Evolutionary conservation across 53 echinoderm and acorn worm genomes (phyloP).

Genomic region (Astropecten irregularis): DNA sequence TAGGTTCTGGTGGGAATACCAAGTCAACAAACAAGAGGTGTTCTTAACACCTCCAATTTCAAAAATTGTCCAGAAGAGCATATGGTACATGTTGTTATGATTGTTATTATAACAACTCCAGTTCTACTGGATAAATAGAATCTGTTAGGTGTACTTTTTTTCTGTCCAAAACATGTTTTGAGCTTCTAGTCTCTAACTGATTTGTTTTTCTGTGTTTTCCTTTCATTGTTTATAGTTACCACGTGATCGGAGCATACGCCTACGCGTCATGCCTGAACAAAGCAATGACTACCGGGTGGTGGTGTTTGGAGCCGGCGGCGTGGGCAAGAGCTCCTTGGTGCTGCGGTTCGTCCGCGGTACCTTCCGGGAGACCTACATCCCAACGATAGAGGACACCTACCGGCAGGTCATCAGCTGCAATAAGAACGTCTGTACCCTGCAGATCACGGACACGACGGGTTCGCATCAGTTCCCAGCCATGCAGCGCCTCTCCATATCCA

Average conservation of each 20-base stretch:
- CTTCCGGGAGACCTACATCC: conserved; percentile 96
- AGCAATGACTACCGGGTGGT: conserved; percentile 99
- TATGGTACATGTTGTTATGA: no score
- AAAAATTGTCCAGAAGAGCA: no score
- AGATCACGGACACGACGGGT: conserved; percentile 97
- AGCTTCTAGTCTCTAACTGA: no score
- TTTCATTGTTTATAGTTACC: conserved; percentile 78
- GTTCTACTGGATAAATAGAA: no score
- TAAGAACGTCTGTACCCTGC: conserved; percentile 98
- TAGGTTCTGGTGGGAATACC: no score
- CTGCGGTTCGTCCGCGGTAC: conserved; percentile 97
- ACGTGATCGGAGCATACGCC: conserved; percentile 97
- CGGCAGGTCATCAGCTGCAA: conserved; percentile 99
- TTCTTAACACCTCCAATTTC: no score
- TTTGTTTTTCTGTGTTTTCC: background rate
- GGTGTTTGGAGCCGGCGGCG: conserved; percentile 97
- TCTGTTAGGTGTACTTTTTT: no score
- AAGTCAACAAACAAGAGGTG: no score
- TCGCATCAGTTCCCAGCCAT: conserved; percentile 99
- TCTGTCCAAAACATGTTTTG: background rate
- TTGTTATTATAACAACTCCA: no score
- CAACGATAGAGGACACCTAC: conserved; percentile 98
- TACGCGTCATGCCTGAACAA: conserved; percentile 98
- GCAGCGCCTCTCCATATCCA: conserved; percentile 98
- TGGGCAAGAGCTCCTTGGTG: conserved; percentile 98